Evolutionary conservation across 2,888 invertebrate species (phyloP), one percentile per base, ranked within the genome.

Genomic region (Cephus pulcher): DNA sequence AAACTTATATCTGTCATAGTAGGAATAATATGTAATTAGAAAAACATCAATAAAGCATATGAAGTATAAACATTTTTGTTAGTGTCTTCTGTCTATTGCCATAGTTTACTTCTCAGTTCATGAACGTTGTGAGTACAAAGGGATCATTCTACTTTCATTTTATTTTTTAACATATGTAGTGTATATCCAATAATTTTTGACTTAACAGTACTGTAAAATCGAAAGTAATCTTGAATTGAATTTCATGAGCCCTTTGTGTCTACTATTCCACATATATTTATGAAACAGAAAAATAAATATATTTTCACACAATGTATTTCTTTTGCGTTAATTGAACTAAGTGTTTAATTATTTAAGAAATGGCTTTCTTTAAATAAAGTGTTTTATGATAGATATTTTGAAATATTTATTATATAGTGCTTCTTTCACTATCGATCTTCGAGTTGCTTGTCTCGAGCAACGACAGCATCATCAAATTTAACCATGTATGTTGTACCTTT

Each of bases 401-500:
- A 69, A 79, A 56, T 71, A 74, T 75, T 68, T 76, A 81, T 83
- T 12, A 74, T 70, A 23, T 9, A 15, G 73, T 12, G 69, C n/a
- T 73, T 69, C 40, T 35, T 74, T 33, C 69, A 82, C 94, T 94
- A 96, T 92, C 96, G 95, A 84, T 97, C 97, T 92, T 98, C 98
- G 81, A 98, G 92, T 86, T 97, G 96, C 90, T 98, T 98, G 90
- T 98, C 98, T 86, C 98, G 94, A 4, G 95, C 93, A 85, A 98
- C 96, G 76, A 98, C 98, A 56, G 96, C 94, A 89, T 98, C 98
- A 85, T 99, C 98, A 92, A 99, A 98, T 92, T 98, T 98, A 12
- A 99, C 98, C 97, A 99, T 98, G 90, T 99, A 99, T 0, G 99
- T 99, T 12, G 99, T 99, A 70, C 99, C 99, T 92, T 99, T 98